Evolutionary conservation across 2,113 vertebrate genomes (phyloP).

Genomic region (Sceloporus undulatus): DNA sequence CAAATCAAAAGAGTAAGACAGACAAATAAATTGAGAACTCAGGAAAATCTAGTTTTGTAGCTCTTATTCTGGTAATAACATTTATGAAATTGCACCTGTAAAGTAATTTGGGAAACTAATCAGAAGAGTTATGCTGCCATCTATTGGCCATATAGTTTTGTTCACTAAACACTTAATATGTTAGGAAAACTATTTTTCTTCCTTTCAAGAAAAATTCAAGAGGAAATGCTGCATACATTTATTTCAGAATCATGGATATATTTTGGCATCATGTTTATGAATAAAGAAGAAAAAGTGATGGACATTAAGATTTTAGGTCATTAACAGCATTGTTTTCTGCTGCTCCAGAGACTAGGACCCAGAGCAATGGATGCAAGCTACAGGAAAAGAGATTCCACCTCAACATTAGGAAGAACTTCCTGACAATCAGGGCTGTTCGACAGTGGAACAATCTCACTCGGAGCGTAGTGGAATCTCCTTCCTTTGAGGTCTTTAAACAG

Average conservation of each 20-base stretch:
- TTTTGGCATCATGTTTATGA: background rate
- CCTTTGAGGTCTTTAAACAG: too few relatives aligned
- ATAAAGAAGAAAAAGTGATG: background rate
- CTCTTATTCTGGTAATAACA: slow-evolving; percentile 51
- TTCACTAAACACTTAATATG: background rate
- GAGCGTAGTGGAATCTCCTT: too few relatives aligned
- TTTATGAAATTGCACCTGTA: slow-evolving; percentile 33
- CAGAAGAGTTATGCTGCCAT: slow-evolving; percentile 79
- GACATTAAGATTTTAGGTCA: background rate
- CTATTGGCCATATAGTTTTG: slow-evolving; percentile 64
- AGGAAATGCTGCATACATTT: background rate
- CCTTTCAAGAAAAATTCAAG: background rate
- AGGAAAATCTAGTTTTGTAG: slow-evolving; percentile 49
- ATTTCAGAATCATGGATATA: background rate
- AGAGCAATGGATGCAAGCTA: too few relatives aligned
- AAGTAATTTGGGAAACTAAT: background rate
- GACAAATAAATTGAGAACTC: slow-evolving; percentile 44
- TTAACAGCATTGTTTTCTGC: background rate
- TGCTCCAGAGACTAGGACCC: too few relatives aligned
- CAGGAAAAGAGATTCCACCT: too few relatives aligned
- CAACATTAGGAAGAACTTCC: too few relatives aligned
- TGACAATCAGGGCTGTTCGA: too few relatives aligned
- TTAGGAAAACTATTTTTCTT: background rate
- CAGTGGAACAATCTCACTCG: too few relatives aligned
- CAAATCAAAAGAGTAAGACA: slow-evolving; percentile 29